These are phyloP conservation scores for Autographa pulchrina DNA, from an alignment of 2,888 invertebrate genomes.

Conservation along the genomic window DNA sequence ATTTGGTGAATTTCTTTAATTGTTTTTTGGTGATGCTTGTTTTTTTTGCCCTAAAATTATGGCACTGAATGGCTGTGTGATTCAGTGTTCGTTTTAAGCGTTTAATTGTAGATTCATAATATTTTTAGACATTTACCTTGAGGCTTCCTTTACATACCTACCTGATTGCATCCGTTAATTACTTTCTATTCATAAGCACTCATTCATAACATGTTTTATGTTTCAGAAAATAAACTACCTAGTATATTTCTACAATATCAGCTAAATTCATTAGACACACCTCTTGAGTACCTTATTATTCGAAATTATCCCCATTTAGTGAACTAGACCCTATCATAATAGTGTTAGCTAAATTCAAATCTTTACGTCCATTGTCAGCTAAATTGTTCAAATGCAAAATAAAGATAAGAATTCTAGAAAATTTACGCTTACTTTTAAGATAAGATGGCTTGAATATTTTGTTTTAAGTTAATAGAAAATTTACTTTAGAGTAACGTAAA, in stretches of 20 bases:
- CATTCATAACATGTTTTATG: too few species aligned
- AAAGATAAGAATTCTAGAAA: conserved; percentile 32
- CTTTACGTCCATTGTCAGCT: conserved; percentile 29
- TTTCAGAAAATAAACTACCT: too few species aligned
- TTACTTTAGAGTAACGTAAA: conserved; percentile 8
- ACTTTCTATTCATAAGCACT: too few species aligned
- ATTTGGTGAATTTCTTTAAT: too few species aligned
- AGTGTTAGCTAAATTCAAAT: conserved; percentile 29
- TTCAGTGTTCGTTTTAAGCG: too few species aligned
- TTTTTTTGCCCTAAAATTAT: too few species aligned
- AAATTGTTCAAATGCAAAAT: conserved; percentile 37
- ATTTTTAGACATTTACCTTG: too few species aligned
- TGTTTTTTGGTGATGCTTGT: too few species aligned
- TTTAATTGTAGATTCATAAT: too few species aligned
- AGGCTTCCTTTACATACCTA: too few species aligned
- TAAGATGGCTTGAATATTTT: conserved; percentile 26
- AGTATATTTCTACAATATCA: background rate
- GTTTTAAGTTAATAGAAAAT: conserved; percentile 10
- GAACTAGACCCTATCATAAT: conserved; percentile 18
- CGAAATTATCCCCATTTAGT: conserved; percentile 15
- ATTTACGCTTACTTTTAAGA: conserved; percentile 38
- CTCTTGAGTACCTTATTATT: background rate
- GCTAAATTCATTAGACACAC: background rate
- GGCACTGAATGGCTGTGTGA: too few species aligned
- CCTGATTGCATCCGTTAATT: too few species aligned